phyloP scores from a whole-genome alignment of 2,888 invertebrate species.

The Perizoma affinitatum region DNA sequence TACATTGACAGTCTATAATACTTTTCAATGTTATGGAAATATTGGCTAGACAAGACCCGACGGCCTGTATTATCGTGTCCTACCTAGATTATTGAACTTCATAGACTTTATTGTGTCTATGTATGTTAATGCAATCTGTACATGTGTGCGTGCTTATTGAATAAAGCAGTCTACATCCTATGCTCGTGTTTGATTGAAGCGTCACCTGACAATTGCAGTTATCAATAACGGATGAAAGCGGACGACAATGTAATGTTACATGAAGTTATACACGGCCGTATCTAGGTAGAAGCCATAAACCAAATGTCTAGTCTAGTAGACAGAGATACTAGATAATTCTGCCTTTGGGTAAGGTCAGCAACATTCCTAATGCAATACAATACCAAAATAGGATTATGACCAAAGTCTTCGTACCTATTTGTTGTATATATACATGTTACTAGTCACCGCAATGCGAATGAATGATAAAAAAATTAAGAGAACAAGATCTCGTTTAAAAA shows the following conservation, averaged over 20 bases:
- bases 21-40: constrained; percentile 5
- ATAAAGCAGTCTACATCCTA: too few relatives aligned
- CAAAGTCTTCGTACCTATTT: background rate
- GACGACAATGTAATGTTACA: background rate
- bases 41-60: constrained; percentile 9
- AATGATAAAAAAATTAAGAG: too few relatives aligned
- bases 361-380: constrained; percentile 4
- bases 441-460: too few relatives aligned
- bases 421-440: background rate
- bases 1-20: too few relatives aligned
- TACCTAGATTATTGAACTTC: background rate
- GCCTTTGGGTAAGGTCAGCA: constrained; percentile 1
- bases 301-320: background rate
- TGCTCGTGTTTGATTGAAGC: too few relatives aligned
- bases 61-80: background rate
- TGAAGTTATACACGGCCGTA: constrained; percentile 4
- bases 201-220: too few relatives aligned
- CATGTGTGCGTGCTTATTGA: too few relatives aligned
- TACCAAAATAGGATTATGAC: constrained; percentile 6
- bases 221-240: constrained; percentile 3
- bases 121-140: too few relatives aligned
- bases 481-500: too few relatives aligned
- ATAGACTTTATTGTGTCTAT: constrained; percentile 10
- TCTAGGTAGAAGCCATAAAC: background rate
- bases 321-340: background rate